Conservation (phyloP, 2,888 invertebrate genomes). For the Dicycla oo region DNA sequence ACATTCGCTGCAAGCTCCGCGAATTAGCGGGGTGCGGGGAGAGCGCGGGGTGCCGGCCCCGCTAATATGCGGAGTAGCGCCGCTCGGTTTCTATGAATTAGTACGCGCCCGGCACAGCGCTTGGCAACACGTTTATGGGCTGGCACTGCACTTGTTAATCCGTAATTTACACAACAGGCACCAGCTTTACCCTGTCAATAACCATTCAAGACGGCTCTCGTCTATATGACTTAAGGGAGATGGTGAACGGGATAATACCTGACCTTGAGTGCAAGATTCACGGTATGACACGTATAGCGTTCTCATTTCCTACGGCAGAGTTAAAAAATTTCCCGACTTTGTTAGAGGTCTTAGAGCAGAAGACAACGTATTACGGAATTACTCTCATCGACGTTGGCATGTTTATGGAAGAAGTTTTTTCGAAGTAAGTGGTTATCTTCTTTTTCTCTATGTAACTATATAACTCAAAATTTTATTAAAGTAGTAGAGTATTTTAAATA, state of each 20-base stretch:
- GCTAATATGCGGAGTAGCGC: too few relatives aligned
- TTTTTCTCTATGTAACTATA: background rate
- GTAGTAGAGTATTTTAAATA: too few relatives aligned
- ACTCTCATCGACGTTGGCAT: slow-evolving; percentile 46
- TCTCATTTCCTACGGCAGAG: slow-evolving; percentile 44
- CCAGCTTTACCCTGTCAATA: slow-evolving; percentile 50
- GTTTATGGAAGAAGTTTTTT: slow-evolving; percentile 54
- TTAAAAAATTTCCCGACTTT: slow-evolving; percentile 24
- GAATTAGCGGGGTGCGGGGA: too few relatives aligned
- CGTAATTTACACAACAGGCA: slow-evolving; percentile 29
- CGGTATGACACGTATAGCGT: slow-evolving; percentile 32
- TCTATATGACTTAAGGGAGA: slow-evolving; percentile 15
- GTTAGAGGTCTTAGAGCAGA: slow-evolving; percentile 38
- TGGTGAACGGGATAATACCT: slow-evolving; percentile 28
- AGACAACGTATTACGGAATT: slow-evolving; percentile 20
- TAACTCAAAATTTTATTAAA: too few relatives aligned
- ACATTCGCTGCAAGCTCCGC: too few relatives aligned
- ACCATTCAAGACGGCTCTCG: slow-evolving; percentile 22
- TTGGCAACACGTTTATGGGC: too few relatives aligned
- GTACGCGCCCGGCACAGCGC: too few relatives aligned
- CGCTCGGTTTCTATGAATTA: too few relatives aligned
- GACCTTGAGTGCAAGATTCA: slow-evolving; percentile 4
- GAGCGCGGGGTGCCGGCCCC: too few relatives aligned
- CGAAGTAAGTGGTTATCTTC: slow-evolving; percentile 32
- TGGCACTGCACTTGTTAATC: background rate